Evolutionary conservation across 2,888 invertebrate genomes (phyloP).

Genomic region (Leptura quadrifasciata): DNA sequence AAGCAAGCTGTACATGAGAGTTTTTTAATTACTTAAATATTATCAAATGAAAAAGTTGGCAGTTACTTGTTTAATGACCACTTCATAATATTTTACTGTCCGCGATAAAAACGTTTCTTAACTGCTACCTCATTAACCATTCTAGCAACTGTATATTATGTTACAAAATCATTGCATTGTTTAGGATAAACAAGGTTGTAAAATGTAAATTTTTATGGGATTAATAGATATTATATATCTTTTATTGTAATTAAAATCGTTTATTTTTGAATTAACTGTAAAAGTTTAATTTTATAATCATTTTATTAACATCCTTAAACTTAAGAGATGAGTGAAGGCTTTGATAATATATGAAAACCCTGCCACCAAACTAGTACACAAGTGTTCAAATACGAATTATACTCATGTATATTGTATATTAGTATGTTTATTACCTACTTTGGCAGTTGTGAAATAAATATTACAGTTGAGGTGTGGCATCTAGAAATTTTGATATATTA

Average conservation of each 20-base stretch:
- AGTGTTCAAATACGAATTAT: neutral
- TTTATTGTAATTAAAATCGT: slow-evolving; percentile 14
- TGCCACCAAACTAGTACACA: neutral
- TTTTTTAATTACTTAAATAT: neutral
- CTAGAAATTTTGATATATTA: neutral
- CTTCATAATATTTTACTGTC: slow-evolving; percentile 39
- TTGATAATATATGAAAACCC: neutral
- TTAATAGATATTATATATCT: slow-evolving; percentile 9
- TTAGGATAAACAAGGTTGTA: slow-evolving; percentile 48
- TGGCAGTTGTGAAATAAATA: neutral
- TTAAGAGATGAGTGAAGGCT: neutral
- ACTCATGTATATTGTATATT: neutral
- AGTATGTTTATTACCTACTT: neutral
- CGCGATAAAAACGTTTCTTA: slow-evolving; percentile 36
- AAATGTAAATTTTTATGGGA: slow-evolving; percentile 47
- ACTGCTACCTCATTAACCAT: slow-evolving; percentile 38
- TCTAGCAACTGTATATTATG: slow-evolving; percentile 31
- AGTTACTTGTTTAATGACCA: slow-evolving; percentile 31
- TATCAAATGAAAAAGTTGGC: slow-evolving; percentile 12
- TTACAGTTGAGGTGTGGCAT: neutral
- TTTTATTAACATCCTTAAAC: slow-evolving; percentile 1
- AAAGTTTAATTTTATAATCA: slow-evolving; percentile 12
- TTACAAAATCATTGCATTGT: slow-evolving; percentile 41
- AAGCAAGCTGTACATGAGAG: neutral
- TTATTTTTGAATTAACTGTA: slow-evolving; percentile 26